Evolutionary conservation across 2,888 invertebrate genomes (phyloP).

Genomic region (Nymphalis urticae): DNA sequence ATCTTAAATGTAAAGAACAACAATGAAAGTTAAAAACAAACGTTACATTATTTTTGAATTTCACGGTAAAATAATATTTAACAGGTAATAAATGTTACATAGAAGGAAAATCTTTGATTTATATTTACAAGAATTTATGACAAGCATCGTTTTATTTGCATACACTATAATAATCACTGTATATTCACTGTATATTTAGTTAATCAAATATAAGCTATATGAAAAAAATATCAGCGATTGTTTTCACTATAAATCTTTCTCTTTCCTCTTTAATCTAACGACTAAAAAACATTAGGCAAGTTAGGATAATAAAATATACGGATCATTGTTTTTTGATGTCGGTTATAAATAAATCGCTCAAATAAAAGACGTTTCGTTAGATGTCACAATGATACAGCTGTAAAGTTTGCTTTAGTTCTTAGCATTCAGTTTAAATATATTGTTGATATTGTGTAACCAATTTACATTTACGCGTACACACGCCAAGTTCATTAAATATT

Average conservation of each 20-base stretch:
- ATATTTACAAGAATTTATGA: background rate
- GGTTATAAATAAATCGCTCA: constrained; percentile 51
- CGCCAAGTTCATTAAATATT: background rate
- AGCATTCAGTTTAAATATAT: constrained; percentile 35
- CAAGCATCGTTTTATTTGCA: background rate
- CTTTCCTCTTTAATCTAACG: constrained; percentile 2
- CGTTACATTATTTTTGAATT: background rate
- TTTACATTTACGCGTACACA: constrained; percentile 13
- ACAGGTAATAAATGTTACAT: background rate
- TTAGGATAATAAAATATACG: constrained; percentile 44
- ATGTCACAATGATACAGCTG: constrained; percentile 22
- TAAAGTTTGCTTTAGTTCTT: constrained; percentile 40
- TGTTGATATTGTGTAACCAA: constrained; percentile 26
- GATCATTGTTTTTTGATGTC: constrained; percentile 44
- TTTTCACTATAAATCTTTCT: background rate
- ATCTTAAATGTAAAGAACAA: background rate
- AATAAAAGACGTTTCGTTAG: constrained; percentile 28
- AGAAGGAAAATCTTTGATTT: constrained; percentile 6
- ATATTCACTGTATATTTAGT: background rate
- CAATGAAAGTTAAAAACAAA: background rate
- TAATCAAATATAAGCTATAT: background rate
- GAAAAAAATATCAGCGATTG: background rate
- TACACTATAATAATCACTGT: background rate
- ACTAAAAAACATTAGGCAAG: constrained; percentile 26
- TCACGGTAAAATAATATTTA: background rate